Evolutionary conservation across 2,113 vertebrate species (phyloP).

Genomic region (Mus musculus): DNA sequence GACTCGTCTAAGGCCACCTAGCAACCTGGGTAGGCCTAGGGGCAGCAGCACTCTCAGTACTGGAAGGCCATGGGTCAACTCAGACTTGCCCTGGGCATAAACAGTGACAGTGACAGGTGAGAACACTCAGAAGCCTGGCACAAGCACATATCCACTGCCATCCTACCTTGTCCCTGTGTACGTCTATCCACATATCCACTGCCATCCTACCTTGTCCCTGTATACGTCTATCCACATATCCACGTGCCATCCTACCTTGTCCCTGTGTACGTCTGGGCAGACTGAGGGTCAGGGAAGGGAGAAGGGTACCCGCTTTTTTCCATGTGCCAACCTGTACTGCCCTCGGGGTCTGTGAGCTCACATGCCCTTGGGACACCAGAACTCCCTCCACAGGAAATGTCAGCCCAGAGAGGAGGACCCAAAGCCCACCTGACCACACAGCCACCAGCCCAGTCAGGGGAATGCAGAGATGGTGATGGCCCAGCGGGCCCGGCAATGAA

Average conservation of each 20-base stretch:
- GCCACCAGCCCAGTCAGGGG: slow-evolving; percentile 45
- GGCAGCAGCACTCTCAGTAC: not conserved
- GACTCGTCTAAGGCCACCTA: not conserved
- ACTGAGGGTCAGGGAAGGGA: not conserved
- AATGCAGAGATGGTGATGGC: slow-evolving; percentile 59
- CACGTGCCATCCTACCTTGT: not conserved
- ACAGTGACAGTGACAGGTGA: not conserved
- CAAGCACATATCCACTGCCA: fast-evolving
- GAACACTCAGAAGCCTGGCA: not conserved
- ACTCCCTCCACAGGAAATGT: not conserved
- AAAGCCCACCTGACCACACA: slow-evolving; percentile 24
- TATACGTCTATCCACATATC: fast-evolving
- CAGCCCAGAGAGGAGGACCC: not conserved
- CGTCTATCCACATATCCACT: too few relatives aligned
- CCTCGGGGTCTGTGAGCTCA: not conserved
- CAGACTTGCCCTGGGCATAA: not conserved
- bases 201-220: not conserved
- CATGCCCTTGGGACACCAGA: not conserved
- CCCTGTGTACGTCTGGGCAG: not conserved
- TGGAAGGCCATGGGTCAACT: not conserved
- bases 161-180: not conserved
- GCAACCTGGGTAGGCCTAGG: not conserved
- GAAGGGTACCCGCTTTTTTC: not conserved
- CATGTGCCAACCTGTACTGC: not conserved
- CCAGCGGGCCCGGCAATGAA: slow-evolving; percentile 70